Evolutionary conservation across 2,113 vertebrate genomes (phyloP).

Genomic region (Nesospiza acunhae): DNA sequence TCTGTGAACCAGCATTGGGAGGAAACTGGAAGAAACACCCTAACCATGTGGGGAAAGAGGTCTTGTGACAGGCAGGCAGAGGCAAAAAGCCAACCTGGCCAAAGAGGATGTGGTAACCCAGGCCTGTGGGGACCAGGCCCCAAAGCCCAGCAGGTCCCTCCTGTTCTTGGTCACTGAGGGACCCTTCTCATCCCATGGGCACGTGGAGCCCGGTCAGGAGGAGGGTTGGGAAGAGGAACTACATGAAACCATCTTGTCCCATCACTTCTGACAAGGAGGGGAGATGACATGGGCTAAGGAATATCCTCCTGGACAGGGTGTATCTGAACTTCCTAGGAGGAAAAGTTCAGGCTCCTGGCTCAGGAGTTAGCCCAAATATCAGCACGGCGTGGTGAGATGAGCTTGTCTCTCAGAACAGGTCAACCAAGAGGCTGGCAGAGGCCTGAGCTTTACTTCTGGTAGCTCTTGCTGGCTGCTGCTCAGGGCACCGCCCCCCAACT

Average conservation of each 20-base stretch:
- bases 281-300: background rate
- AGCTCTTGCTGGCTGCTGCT: background rate
- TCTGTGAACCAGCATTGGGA: background rate
- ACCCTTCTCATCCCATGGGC: background rate
- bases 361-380: background rate
- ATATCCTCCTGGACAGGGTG: background rate
- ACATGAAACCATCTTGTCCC: background rate
- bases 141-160: background rate
- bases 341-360: background rate
- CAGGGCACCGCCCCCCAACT: accelerated
- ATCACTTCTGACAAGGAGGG: background rate
- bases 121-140: background rate
- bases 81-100: background rate
- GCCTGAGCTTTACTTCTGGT: background rate
- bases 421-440: background rate
- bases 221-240: background rate
- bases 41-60: background rate
- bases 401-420: background rate
- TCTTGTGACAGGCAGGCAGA: background rate
- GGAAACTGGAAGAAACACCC: background rate
- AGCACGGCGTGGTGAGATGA: background rate
- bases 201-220: background rate
- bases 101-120: background rate
- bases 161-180: background rate
- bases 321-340: background rate